Evolutionary conservation across 2,797 vertebrate genomes (phyloP).

Genomic region (Coregonus ussuriensis): DNA sequence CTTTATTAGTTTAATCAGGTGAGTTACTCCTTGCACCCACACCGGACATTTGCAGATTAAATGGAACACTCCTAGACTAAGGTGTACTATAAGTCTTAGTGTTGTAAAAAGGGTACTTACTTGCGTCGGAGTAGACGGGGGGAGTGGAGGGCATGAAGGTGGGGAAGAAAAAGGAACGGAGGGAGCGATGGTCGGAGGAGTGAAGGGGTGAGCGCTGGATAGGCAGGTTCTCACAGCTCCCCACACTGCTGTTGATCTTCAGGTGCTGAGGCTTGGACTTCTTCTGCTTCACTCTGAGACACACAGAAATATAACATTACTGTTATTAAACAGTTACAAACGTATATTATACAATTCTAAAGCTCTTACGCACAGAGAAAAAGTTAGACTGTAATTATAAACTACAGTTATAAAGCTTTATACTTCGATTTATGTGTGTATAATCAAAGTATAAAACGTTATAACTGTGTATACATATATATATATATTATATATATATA

Average conservation of each 20-base stretch:
- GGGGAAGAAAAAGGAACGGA: slow-evolving; percentile 95
- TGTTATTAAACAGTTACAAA: background rate
- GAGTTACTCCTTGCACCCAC: background rate
- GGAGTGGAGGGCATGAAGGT: slow-evolving; percentile 95
- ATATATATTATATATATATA: background rate
- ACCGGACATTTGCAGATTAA: background rate
- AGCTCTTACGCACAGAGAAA: background rate
- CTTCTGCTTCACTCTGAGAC: slow-evolving; percentile 87
- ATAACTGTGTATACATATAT: no score
- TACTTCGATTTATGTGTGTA: no score
- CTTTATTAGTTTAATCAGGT: no score
- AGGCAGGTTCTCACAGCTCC: slow-evolving; percentile 97
- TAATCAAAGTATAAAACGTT: no score
- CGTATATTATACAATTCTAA: background rate
- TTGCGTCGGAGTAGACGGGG: slow-evolving; percentile 90
- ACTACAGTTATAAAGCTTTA: background rate
- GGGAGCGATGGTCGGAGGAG: slow-evolving; percentile 28
- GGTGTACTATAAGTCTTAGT: background rate
- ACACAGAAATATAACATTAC: background rate
- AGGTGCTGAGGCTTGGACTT: slow-evolving; percentile 97
- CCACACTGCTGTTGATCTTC: slow-evolving; percentile 96
- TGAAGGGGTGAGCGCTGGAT: slow-evolving; percentile 86
- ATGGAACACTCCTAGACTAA: no score
- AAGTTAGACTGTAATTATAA: background rate
- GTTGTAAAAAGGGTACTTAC: slow-evolving; percentile 76